Evolutionary conservation across 2,888 invertebrate genomes (phyloP).

Genomic region (Cosmia trapezina): DNA sequence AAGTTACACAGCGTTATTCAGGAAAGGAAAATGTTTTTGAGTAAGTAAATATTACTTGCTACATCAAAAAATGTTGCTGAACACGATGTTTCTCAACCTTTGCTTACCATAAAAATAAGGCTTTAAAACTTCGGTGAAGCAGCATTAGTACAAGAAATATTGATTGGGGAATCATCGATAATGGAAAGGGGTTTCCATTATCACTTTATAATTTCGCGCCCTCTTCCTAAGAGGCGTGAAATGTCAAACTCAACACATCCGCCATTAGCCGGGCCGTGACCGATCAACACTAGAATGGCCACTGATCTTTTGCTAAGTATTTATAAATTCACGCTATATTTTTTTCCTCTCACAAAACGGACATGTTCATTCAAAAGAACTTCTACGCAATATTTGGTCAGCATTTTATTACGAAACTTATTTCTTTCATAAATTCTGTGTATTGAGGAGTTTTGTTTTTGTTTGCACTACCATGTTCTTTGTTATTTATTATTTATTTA

Average conservation of each 20-base stretch:
- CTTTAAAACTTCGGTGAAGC: not conserved
- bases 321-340: not conserved
- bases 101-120: not conserved
- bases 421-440: conserved; percentile 5
- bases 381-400: conserved; percentile 37
- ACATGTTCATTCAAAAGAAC: conserved; percentile 18
- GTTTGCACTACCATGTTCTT: conserved; percentile 13
- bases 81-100: not conserved
- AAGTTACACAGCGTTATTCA: not conserved
- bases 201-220: not conserved
- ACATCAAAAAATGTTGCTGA: not conserved
- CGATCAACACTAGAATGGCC: not conserved
- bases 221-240: not conserved
- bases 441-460: conserved; percentile 34
- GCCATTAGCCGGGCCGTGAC: conserved; percentile 4
- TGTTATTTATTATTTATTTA: conserved; percentile 12
- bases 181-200: no score
- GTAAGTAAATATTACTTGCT: not conserved
- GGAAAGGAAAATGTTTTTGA: not conserved
- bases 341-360: conserved; percentile 43
- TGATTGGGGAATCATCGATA: no score
- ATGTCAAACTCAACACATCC: conserved; percentile 10
- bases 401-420: conserved; percentile 35
- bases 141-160: not conserved
- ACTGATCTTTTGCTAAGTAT: not conserved